These are phyloP conservation scores for Gracilinanus agilis DNA, from an alignment of 2,113 vertebrate genomes.

Conservation along the genomic window DNA sequence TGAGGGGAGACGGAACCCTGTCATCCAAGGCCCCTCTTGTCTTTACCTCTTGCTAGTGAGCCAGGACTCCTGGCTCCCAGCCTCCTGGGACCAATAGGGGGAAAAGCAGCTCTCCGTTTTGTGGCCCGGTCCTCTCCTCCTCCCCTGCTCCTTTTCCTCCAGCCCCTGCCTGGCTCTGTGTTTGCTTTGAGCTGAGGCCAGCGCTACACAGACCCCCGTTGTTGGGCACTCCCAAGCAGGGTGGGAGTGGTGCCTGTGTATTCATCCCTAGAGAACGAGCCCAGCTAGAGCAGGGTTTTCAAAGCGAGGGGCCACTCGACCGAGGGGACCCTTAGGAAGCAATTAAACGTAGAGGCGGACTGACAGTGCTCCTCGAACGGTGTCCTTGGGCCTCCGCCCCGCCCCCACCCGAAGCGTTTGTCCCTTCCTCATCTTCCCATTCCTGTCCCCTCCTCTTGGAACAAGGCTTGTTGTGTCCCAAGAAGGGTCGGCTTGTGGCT, in stretches of 20 bases:
- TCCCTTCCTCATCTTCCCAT: neutral
- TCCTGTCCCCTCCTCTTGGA: neutral
- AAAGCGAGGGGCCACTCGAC: conserved; percentile 33
- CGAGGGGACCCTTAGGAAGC: conserved; percentile 25
- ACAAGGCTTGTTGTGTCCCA: neutral
- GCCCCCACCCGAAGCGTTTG: neutral
- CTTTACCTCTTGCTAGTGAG: neutral
- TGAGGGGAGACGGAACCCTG: neutral
- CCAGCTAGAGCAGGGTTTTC: conserved; percentile 5
- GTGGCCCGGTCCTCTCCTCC: neutral
- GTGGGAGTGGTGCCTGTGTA: neutral
- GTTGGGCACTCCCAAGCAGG: conserved; percentile 13
- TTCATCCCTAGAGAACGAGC: neutral
- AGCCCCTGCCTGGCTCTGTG: conserved; percentile 11
- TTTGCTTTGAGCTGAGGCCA: conserved; percentile 56
- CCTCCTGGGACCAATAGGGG: neutral
- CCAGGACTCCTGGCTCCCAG: neutral
- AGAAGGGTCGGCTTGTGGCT: neutral
- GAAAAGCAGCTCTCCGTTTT: neutral
- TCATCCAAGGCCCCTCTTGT: neutral
- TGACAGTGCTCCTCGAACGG: too few species aligned
- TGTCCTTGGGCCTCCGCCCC: too few species aligned
- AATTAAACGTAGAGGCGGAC: conserved; percentile 50
- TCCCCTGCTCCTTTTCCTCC: neutral
- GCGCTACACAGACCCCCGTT: conserved; percentile 39